Percentiles rank a stretch among this genome's conserved stretches.
These are phyloP conservation scores for Scaptomyza graminum DNA, from an alignment of 1,140 invertebrate genomes.

Conservation along the genomic window DNA sequence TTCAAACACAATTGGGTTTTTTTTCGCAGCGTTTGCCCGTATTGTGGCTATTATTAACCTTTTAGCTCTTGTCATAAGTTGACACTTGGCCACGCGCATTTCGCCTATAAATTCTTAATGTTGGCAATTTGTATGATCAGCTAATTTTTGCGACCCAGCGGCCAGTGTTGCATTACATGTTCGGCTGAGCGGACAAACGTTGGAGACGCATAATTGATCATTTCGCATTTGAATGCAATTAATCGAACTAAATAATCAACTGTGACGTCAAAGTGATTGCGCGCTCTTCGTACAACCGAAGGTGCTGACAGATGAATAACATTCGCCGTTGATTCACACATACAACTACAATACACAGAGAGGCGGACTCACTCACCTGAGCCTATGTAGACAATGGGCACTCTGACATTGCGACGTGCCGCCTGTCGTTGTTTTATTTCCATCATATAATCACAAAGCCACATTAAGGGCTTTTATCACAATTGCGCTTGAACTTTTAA, in stretches of 20 bases:
- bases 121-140: conserved; percentile 6
- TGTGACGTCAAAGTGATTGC: conserved; percentile 52
- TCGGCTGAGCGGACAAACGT: conserved; percentile 23
- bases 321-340: not conserved
- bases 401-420: conserved; percentile 58
- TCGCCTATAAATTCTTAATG: conserved; percentile 34
- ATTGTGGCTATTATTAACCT: conserved; percentile 70
- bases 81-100: conserved; percentile 42
- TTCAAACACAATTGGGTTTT: conserved; percentile 51
- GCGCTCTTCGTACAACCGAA: conserved; percentile 6
- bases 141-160: conserved; percentile 11
- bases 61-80: conserved; percentile 75
- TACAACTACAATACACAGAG: not conserved
- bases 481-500: conserved; percentile 19
- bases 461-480: conserved; percentile 58
- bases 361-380: conserved; percentile 69
- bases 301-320: conserved; percentile 33
- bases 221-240: conserved; percentile 1
- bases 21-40: conserved; percentile 16
- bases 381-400: conserved; percentile 67
- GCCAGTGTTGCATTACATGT: conserved; percentile 59
- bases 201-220: conserved; percentile 16
- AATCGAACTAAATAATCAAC: not conserved
- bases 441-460: conserved; percentile 78
- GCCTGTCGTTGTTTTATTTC: conserved; percentile 59